Evolutionary conservation across 2,113 vertebrate genomes (phyloP), one percentile per base, ranked within the genome.

Genomic region (Rhinolophus sinicus): DNA sequence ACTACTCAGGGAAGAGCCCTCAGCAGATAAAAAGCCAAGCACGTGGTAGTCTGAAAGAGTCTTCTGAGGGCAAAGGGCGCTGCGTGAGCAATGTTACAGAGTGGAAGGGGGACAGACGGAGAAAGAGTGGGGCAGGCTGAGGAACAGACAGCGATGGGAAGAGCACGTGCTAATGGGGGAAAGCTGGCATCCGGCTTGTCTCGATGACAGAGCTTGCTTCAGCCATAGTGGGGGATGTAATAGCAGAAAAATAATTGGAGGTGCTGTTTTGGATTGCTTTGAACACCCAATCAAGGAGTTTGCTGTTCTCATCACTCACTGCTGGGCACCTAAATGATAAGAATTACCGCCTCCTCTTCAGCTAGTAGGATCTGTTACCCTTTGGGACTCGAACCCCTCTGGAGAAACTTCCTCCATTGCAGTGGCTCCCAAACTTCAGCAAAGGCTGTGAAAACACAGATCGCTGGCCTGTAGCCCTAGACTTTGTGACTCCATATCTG

Each of bases 191-290:
- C 12, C 8, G 11, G 44, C 40, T 64, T 16, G 15, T 21, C 35
- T 60, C 0, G 16, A 1, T 16, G 6, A 13, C 9, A 4, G 14
- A 67, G 65, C 19, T 16, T 0, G 0, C 7, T n/a, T 21, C 35
- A 54, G 26, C 9, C 18, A 18, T 44, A 6, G 14, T 3, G 18
- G 52, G 14, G 30, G 14, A 4, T 54, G 2, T 2, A 3, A 11
- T 19, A 3, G 19, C 58, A 38, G 50, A 24, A 8, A 52, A 75
- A 1, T 64, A 1, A 44, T 1, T 2, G 19, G 16, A 40, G 6
- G n/a, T 8, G 60, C 50, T 56, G 0, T 8, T 5, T 12, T 28
- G n/a, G 35, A 13, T 35, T 15, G n/a, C 10, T 40, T 13, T 52
- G 50, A 62, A 33, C 62, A 21, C 14, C 30, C 40, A 35, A 28